Evolutionary conservation across 1,140 invertebrate species (phyloP), one percentile per base, ranked within the genome.

Genomic region (Zaprionus davidi): DNA sequence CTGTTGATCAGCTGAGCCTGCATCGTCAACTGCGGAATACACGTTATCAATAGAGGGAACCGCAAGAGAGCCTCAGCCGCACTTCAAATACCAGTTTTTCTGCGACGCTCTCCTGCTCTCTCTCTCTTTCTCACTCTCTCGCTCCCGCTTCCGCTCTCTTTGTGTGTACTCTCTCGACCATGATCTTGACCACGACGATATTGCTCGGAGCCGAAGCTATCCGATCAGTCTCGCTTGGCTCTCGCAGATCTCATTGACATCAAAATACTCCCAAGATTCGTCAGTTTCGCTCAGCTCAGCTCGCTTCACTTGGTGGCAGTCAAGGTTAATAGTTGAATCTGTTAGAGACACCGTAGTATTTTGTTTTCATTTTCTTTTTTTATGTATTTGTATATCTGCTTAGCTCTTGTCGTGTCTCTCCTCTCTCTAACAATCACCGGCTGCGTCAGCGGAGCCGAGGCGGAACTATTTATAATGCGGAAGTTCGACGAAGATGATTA

Each of bases 311-410:
- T 67, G 41, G 26, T 31, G 46, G 56, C 71, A 59, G 70, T 77
- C 85, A 90, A 90, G 85, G 85, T 90, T 90, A 90, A 90, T 77
- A 90, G 79, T 88, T 88, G 81, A 88, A 88, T 83, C 85, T 82
- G 82, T 86, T 86, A 82, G 76, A 13, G 31, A 44, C n/a, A n/a
- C 20, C 38, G 41, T 46, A 46, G 28, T 55, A 17, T 36, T 66
- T 15, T 60, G 66, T 44, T 56, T 62, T n/a, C 59, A 46, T 64
- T 57, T 34, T 20, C 44, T 58, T 65, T 65, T 65, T 12, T 17
- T 28, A 44, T 6, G 44, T 51, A 13, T 51, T 22, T 51, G 11
- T 51, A 22, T 46, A 5, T 46, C n/a, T 17, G 41, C 7, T 46
- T 9, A n/a, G 41, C 41, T 51, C 20, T 51, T 41, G 55, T 41